Conservation (phyloP, 1,140 invertebrate species). For the Drosophila mojavensis region DNA sequence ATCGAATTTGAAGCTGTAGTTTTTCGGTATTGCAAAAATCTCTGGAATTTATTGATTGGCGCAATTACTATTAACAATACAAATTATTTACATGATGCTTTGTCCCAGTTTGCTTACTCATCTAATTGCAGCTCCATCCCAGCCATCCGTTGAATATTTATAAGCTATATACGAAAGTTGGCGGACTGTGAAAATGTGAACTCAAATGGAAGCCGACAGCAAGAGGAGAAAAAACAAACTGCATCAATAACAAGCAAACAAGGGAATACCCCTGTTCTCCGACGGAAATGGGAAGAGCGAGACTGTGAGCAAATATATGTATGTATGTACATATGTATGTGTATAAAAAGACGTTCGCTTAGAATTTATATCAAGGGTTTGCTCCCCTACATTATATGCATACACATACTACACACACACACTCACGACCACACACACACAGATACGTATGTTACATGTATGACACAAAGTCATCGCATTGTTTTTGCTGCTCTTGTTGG, state of each 20-base stretch:
- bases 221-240: background rate
- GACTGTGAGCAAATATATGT: background rate
- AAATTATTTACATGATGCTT: constrained; percentile 10
- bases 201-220: constrained; percentile 42
- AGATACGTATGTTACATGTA: background rate
- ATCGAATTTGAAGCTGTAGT: background rate
- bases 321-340: background rate
- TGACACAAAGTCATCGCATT: constrained; percentile 50
- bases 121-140: constrained; percentile 1
- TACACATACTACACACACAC: background rate
- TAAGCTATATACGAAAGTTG: constrained; percentile 44
- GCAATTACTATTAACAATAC: constrained; percentile 37
- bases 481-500: constrained; percentile 4
- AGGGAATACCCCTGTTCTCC: background rate
- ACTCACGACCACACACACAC: background rate
- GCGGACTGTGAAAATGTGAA: constrained; percentile 55
- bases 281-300: background rate
- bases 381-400: background rate
- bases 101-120: constrained; percentile 43
- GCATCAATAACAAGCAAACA: constrained; percentile 17
- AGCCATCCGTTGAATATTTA: constrained; percentile 57
- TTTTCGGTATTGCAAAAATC: background rate
- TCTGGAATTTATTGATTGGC: constrained; percentile 19
- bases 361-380: constrained; percentile 25
- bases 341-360: background rate